These are phyloP conservation scores for Podarcis siculus DNA, from an alignment of 2,797 vertebrate species.

Conservation along the genomic window DNA sequence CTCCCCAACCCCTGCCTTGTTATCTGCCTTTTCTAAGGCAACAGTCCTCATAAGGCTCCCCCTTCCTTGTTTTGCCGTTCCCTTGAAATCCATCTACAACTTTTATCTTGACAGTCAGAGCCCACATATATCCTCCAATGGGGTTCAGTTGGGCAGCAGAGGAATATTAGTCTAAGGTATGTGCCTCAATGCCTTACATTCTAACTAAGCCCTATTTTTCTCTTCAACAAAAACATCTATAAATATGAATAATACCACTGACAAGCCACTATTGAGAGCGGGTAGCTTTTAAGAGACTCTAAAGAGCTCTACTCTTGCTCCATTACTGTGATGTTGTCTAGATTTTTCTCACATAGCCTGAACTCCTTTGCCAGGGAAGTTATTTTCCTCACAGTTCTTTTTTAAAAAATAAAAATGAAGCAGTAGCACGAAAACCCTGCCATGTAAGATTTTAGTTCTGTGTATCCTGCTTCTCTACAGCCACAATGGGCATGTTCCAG, in stretches of 20 bases:
- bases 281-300: background rate
- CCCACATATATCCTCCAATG: background rate
- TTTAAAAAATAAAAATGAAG: background rate
- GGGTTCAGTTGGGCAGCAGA: accelerated
- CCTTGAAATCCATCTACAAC: slow-evolving; percentile 31
- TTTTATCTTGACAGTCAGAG: background rate
- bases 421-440: background rate
- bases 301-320: background rate
- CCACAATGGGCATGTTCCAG: background rate
- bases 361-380: background rate
- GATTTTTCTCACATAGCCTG: accelerated
- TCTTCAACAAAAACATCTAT: slow-evolving; percentile 31
- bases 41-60: slow-evolving; percentile 15
- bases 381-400: background rate
- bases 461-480: background rate
- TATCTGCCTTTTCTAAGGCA: slow-evolving; percentile 51
- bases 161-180: background rate
- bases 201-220: accelerated
- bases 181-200: background rate
- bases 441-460: background rate
- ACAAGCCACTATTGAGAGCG: background rate
- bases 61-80: slow-evolving; percentile 30
- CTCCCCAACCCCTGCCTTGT: slow-evolving; percentile 20
- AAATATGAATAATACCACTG: background rate
- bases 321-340: background rate